Evolutionary conservation across 2,797 vertebrate species (phyloP).

Genomic region (Rallus crepitans): DNA sequence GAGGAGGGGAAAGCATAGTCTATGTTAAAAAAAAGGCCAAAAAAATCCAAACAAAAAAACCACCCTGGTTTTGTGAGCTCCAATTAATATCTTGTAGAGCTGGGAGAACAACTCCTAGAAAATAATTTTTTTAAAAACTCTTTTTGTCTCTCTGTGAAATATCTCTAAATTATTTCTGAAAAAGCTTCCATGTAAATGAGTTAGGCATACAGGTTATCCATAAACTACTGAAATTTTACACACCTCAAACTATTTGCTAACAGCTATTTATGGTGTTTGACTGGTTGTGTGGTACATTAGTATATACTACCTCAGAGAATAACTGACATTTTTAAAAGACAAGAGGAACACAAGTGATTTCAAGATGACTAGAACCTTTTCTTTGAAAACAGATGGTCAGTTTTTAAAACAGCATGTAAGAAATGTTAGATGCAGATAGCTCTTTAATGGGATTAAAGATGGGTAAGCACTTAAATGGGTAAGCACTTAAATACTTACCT

Average conservation of each 20-base stretch:
- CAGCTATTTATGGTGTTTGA: neutral
- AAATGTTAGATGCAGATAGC: neutral
- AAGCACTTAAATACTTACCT: conserved; percentile 29
- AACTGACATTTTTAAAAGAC: neutral
- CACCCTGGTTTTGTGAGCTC: neutral
- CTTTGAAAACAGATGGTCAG: neutral
- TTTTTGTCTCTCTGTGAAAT: neutral
- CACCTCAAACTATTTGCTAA: neutral
- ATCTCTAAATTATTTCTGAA: neutral
- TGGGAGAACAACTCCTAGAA: neutral
- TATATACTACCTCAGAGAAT: neutral
- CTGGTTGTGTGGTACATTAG: neutral
- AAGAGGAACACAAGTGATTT: neutral
- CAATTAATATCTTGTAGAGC: neutral
- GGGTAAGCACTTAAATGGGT: neutral
- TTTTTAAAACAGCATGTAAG: neutral
- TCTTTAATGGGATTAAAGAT: conserved; percentile 42
- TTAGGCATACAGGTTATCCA: neutral
- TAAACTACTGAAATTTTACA: neutral
- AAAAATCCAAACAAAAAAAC: neutral
- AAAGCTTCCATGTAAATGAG: neutral
- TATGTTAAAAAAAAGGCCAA: neutral
- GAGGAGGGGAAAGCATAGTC: neutral
- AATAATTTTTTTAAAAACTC: neutral
- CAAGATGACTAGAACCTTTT: neutral